Base-by-base conservation (phyloP, 2,888 invertebrate species). In the Morpho helenor region DNA sequence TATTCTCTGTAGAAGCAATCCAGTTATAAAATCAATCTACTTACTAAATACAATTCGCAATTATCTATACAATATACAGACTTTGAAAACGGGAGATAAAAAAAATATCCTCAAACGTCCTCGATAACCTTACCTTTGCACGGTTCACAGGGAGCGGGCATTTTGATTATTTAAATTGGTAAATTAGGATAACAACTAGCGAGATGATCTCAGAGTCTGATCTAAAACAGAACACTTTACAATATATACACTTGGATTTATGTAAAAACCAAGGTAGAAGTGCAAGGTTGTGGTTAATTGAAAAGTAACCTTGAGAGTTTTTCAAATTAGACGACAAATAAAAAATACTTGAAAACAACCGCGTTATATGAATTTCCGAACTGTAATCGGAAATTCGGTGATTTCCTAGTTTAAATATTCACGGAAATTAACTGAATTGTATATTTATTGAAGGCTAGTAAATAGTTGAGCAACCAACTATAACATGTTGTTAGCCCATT, bases 71-170 rank as follows among this genome's bases (percentile, higher is more conserved):
- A 31, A 31, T 31, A 31, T 31, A 3, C 31, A 31, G 31, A 31
- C 31, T 31, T 31, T 3, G 31, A 31, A 3, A 31, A 7, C 46
- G 16, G 1, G 9, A 22, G 10, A 7, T 10, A 49, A 49, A 49
- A n/a, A 16, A 10, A 48, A 48, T 6, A 48, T 40, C 54, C 5
- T 31, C 5, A 31, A 31, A 31, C 31, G 31, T 31, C 2, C 7
- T 54, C 5, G 6, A 16, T 39, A 39, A 23, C 23, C 76, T 75
- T 81, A 92, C 92, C 92, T 84, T 92, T 92, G 75, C 92, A 91
- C 44, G 90, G 75, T 68, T 92, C 92, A 66, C 87, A 85, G 10
- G 92, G 92, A 39, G 92, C 90, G 64, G 92, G 92, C 92, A 92
- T 92, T 52, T 77, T 82, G 67, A 43, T 4, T 57, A 49, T 41